Conservation (phyloP, 1,140 invertebrate genomes). For the Penaeus japonicus region DNA sequence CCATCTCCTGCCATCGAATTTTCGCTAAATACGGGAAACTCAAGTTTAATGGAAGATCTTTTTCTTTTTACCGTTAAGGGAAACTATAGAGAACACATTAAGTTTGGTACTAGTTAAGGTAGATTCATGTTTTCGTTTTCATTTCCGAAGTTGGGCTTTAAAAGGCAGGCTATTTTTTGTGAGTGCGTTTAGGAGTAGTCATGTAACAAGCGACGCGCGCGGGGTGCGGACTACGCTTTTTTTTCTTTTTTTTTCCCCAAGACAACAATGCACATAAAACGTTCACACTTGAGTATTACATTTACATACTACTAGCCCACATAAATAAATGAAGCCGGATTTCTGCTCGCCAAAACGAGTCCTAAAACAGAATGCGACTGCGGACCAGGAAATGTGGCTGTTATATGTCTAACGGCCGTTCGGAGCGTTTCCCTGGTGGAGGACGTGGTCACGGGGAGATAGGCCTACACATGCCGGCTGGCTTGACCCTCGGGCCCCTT, state of each 20-base stretch:
- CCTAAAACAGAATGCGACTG: background rate
- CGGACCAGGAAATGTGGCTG: slow-evolving; percentile 14
- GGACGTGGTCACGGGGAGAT: background rate
- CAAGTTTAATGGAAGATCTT: background rate
- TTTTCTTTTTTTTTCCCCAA: too few species aligned
- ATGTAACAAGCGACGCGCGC: slow-evolving; percentile 26
- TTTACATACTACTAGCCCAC: too few species aligned
- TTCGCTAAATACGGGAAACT: too few species aligned
- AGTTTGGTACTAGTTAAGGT: background rate
- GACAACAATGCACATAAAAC: too few species aligned
- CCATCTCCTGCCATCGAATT: slow-evolving; percentile 3
- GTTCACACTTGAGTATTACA: too few species aligned
- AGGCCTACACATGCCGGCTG: slow-evolving; percentile 29
- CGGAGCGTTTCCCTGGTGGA: slow-evolving; percentile 29
- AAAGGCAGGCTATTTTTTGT: slow-evolving; percentile 18
- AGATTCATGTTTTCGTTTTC: background rate
- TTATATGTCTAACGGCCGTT: slow-evolving; percentile 52
- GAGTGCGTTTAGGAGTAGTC: slow-evolving; percentile 9
- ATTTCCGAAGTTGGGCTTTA: background rate
- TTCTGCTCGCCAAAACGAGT: too few species aligned
- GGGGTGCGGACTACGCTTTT: background rate
- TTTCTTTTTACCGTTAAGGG: background rate
- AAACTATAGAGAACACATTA: background rate
- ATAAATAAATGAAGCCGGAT: too few species aligned
- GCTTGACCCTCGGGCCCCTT: background rate